Conservation (phyloP, 2,113 vertebrate species). For the Arothron firmamentum region DNA sequence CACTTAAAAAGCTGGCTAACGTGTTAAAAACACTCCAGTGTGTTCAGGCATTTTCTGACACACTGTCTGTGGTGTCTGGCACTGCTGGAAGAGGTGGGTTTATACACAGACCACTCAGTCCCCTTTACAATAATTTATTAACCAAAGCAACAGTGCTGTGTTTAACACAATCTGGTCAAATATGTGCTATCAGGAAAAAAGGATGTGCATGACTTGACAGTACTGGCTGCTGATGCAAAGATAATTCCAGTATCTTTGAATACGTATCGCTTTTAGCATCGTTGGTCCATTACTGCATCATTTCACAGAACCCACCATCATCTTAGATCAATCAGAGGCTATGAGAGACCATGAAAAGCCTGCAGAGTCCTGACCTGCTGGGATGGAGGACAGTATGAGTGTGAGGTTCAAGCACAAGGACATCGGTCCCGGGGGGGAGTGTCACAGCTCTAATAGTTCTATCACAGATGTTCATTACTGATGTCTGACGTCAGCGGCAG, state of each 20-base stretch:
- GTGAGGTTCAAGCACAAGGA: conserved; percentile 32
- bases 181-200: too few species aligned
- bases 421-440: conserved; percentile 10
- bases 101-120: not conserved
- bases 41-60: not conserved
- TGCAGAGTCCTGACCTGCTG: conserved; percentile 17
- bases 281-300: not conserved
- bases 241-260: too few species aligned
- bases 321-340: not conserved
- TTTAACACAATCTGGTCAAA: not conserved
- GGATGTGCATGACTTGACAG: too few species aligned
- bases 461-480: conserved; percentile 2
- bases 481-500: not conserved
- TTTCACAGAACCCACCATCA: not conserved
- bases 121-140: not conserved
- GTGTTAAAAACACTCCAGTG: conserved; percentile 20
- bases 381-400: conserved; percentile 29
- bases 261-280: too few species aligned
- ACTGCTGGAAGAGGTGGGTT: too few species aligned
- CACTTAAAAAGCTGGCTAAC: conserved; percentile 16
- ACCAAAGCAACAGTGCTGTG: not conserved
- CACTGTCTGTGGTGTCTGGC: conserved; percentile 5
- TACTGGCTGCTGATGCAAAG: too few species aligned
- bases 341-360: conserved; percentile 31
- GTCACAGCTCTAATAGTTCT: conserved; percentile 24